Conservation (phyloP, 1,140 invertebrate species). For the Anadara kagoshimensis region DNA sequence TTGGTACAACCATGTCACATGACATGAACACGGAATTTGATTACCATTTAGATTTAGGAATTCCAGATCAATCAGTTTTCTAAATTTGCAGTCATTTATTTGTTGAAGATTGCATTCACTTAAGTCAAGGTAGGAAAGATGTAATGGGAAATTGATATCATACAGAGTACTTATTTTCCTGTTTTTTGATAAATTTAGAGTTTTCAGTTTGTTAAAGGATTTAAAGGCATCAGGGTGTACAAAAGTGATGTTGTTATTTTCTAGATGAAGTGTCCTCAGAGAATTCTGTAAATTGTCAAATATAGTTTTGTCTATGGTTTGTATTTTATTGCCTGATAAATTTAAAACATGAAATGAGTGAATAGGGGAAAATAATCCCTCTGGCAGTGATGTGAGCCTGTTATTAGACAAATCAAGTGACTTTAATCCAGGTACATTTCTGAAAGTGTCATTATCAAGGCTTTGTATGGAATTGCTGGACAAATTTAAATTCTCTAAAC, state of each 20-base stretch:
- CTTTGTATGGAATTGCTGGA: constrained; percentile 22
- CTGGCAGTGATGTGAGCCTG: constrained; percentile 13
- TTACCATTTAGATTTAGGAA: constrained; percentile 28
- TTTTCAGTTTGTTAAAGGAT: constrained; percentile 30
- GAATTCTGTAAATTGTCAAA: constrained; percentile 29
- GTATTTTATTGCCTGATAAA: constrained; percentile 21
- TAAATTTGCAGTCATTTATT: constrained; percentile 37
- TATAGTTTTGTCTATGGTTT: neutral
- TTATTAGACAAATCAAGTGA: constrained; percentile 38
- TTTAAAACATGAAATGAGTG: constrained; percentile 16
- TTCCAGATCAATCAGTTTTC: constrained; percentile 35
- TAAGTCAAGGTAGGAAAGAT: constrained; percentile 42
- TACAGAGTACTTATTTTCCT: neutral
- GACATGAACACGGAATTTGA: constrained; percentile 33
- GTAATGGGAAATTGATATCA: constrained; percentile 35
- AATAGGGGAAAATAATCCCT: constrained; percentile 9
- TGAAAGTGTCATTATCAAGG: constrained; percentile 6
- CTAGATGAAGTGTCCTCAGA: constrained; percentile 16
- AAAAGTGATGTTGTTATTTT: constrained; percentile 16
- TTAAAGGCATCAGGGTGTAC: constrained; percentile 17
- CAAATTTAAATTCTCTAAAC: constrained; percentile 17
- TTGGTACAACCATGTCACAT: constrained; percentile 31
- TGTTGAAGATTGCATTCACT: constrained; percentile 28
- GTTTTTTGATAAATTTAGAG: constrained; percentile 39
- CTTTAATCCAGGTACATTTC: constrained; percentile 10